Evolutionary conservation across 2,113 vertebrate species (phyloP).

Genomic region (Capreolus pygargus): DNA sequence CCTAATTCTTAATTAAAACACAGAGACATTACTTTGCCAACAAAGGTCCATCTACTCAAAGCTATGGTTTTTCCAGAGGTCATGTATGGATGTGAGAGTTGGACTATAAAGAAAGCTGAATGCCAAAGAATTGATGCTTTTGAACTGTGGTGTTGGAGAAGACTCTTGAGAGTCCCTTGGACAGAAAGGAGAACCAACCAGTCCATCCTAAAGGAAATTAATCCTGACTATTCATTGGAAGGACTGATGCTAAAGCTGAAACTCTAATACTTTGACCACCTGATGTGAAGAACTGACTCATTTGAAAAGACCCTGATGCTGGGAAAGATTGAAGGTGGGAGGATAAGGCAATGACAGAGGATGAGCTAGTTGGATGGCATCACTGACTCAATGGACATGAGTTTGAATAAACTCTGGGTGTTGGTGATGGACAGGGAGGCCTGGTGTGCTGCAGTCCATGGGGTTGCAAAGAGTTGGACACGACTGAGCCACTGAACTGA

Average conservation of each 20-base stretch:
- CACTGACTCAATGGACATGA: accelerated
- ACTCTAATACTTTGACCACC: not conserved
- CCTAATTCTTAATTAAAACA: not conserved
- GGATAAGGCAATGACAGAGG: not conserved
- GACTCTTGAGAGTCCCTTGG: not conserved
- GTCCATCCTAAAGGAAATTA: not conserved
- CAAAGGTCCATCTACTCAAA: not conserved
- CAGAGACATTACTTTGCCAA: not conserved
- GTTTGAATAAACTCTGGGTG: not conserved
- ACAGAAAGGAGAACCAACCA: not conserved
- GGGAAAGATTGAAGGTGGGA: accelerated
- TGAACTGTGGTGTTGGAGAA: not conserved
- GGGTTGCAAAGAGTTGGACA: not conserved
- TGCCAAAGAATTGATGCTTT: not conserved
- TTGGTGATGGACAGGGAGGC: not conserved
- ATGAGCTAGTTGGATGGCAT: not conserved
- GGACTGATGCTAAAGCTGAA: not conserved
- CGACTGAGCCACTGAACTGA: not conserved
- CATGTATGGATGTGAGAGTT: not conserved
- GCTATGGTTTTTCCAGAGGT: not conserved
- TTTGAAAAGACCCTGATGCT: not conserved
- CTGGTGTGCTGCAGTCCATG: not conserved
- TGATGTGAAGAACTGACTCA: not conserved
- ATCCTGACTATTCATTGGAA: not conserved
- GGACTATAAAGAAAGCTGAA: not conserved